Evolutionary conservation across 2,113 vertebrate species (phyloP).

Genomic region (Actenoides hombroni): DNA sequence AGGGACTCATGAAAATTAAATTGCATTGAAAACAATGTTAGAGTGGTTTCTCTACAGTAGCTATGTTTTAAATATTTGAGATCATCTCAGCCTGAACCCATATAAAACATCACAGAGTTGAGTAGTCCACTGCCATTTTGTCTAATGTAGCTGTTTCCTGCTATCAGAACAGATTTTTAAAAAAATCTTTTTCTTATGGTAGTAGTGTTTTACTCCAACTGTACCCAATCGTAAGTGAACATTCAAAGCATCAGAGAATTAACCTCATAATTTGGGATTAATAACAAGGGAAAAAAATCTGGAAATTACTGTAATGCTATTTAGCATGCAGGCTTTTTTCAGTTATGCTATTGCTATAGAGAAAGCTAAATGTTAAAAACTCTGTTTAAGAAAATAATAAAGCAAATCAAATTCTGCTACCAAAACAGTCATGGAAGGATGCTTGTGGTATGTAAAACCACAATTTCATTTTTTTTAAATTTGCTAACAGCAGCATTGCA

Average conservation of each 20-base stretch:
- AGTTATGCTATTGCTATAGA: neutral
- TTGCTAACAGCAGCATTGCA: neutral
- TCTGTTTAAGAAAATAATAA: neutral
- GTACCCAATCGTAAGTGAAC: neutral
- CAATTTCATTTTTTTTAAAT: neutral
- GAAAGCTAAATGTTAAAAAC: neutral
- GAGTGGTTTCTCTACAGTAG: conserved; percentile 55
- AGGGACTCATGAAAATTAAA: neutral
- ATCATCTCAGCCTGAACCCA: neutral
- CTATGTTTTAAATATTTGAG: neutral
- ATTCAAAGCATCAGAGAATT: neutral
- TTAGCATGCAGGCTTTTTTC: neutral
- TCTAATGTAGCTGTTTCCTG: neutral
- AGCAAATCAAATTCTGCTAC: neutral
- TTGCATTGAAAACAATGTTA: conserved; percentile 31
- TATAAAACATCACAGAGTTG: neutral
- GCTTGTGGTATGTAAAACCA: neutral
- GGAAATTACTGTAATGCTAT: neutral
- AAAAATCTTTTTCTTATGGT: neutral
- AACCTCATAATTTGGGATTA: neutral
- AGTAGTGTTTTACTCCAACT: neutral
- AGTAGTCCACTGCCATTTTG: neutral
- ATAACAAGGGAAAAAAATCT: neutral
- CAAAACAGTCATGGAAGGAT: neutral
- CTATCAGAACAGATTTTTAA: neutral